Evolutionary conservation across 2,888 invertebrate species (phyloP).

Genomic region (Melipona bicolor): DNA sequence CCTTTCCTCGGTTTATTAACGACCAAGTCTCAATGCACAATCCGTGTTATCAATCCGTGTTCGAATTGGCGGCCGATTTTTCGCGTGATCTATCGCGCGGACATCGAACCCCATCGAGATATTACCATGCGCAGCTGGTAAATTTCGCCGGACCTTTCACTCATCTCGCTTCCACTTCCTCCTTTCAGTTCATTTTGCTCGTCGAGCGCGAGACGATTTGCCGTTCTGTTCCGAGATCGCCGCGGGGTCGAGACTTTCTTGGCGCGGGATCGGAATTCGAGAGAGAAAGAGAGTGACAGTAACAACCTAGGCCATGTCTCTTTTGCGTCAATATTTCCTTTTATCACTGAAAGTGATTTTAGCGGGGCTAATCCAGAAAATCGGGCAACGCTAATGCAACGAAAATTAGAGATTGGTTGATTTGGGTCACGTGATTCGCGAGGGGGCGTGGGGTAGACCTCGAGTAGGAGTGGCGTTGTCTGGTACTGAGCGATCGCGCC

Average conservation of each 20-base stretch:
- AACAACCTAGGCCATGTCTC: no score
- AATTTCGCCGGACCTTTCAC: constrained; percentile 51
- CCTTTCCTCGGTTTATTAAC: neutral
- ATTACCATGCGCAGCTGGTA: neutral
- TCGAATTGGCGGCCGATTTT: neutral
- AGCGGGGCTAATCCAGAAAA: no score
- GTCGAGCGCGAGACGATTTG: constrained; percentile 14
- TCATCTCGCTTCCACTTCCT: constrained; percentile 37
- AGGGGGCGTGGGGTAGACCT: no score
- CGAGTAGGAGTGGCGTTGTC: no score
- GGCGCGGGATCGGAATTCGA: neutral
- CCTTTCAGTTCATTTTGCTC: constrained; percentile 44
- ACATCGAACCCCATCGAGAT: neutral
- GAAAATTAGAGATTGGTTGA: no score
- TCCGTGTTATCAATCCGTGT: neutral
- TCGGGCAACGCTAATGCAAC: no score
- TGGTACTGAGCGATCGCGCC: no score
- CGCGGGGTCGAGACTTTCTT: neutral
- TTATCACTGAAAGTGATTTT: no score
- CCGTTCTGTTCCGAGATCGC: neutral
- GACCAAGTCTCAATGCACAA: no score
- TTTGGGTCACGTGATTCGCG: no score
- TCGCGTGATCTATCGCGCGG: neutral
- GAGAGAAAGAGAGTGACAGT: neutral
- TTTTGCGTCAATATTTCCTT: no score